A percentile compares a stretch with the other conserved stretches of the same genome.
Conservation (phyloP, 2,113 vertebrate species). For the Xiphias gladius region DNA sequence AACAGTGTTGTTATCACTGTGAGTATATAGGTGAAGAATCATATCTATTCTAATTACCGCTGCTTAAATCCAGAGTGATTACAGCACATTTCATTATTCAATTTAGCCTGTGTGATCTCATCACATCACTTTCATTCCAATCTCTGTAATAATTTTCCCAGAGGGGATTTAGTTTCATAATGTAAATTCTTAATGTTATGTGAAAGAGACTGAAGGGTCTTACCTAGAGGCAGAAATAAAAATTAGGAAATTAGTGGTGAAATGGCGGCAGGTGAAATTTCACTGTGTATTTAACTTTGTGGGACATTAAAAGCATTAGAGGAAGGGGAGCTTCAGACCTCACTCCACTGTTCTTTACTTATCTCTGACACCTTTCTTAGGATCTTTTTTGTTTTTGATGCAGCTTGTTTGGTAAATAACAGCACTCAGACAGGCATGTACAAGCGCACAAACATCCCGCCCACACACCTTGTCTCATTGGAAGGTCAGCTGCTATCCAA, state of each 20-base stretch:
- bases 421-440: neutral
- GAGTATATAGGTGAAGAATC: conserved; percentile 45
- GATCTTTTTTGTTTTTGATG: conserved; percentile 41
- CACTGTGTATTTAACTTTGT: conserved; percentile 14
- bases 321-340: neutral
- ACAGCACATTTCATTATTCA: conserved; percentile 61
- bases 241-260: conserved; percentile 29
- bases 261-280: conserved; percentile 26
- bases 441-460: conserved; percentile 13
- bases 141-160: conserved; percentile 40
- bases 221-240: conserved; percentile 5
- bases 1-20: conserved; percentile 9
- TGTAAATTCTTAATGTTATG: conserved; percentile 42
- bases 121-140: conserved; percentile 57
- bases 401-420: conserved; percentile 46
- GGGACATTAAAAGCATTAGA: conserved; percentile 9
- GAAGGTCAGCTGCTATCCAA: conserved; percentile 71
- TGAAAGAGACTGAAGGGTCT: conserved; percentile 24
- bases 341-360: conserved; percentile 5
- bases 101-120: conserved; percentile 61
- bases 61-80: conserved; percentile 43
- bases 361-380: neutral
- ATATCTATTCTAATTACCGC: conserved; percentile 51
- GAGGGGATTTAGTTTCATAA: conserved; percentile 40
- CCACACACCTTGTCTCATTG: conserved; percentile 33